Evolutionary conservation across 1,140 invertebrate genomes (phyloP), one percentile per base, ranked within the genome.

Genomic region (Heterodera schachtii): DNA sequence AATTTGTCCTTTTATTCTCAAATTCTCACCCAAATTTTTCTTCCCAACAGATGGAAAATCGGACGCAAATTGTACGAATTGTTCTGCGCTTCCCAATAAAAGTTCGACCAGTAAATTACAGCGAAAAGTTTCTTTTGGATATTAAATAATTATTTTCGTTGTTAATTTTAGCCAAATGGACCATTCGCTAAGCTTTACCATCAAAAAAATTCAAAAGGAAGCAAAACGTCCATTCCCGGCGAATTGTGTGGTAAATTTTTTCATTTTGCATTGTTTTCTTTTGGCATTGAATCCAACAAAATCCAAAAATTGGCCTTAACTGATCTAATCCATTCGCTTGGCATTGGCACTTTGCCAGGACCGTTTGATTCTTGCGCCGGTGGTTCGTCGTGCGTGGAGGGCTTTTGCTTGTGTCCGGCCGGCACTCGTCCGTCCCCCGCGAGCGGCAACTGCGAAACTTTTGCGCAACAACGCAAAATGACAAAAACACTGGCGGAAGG

Each of bases 351-450:
- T 31, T 31, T 31, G 0, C 19, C 71, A 87, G 87, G 88, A 49
- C 88, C 88, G 41, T 76, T 89, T 21, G 88, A 89, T 76, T 66
- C 74, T 49, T 89, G 88, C 78, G 79, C 82, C 21, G 88, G 88
- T 47, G 88, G 88, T 3, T 86, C 87, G 41, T 75, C 76, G 13
- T 89, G 88, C 80, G 81, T 89, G 19, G 88, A 87, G 49, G 82
- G 84, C 21, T 73, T 86, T 69, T 89, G 88, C 75, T 71, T 90
- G 21, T 89, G 88, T 60, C 88, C 88, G n/a, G 81, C 85, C 13
- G 88, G 88, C 46, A 88, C 82, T 49, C 78, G 80, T 1, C 81
- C 81, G 11, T 81, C 81, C 64, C 74, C 81, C 69, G 71, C 82
- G 49, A 74, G 49, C 21, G 82, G 57, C 7, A 78, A 84, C 41